Base-by-base conservation (phyloP, 2,888 invertebrate species). In the Drosophila maculinotata region DNA sequence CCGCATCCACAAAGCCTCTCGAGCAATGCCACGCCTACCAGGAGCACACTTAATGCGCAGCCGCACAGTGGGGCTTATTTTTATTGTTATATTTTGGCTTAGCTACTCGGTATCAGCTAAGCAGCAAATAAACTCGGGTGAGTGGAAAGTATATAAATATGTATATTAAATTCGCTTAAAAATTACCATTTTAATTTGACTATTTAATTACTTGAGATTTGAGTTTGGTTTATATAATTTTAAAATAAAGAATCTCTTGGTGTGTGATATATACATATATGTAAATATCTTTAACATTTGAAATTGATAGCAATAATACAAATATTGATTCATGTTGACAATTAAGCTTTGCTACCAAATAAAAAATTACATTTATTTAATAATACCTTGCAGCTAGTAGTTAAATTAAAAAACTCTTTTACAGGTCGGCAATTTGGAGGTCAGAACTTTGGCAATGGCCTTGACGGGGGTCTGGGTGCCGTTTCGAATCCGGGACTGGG, bases 361-460 rank as follows among this genome's bases (percentile, higher is more conserved):
- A n/a, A n/a, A n/a, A n/a, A n/a, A n/a, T n/a, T n/a, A n/a, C n/a
- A n/a, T n/a, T n/a, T n/a, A 35, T 35, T 15, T 2, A 9, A 36
- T 9, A 33, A 12, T 12, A 2, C 4, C 20, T 2, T 20, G 10
- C 31, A n/a, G 31, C n/a, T 31, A 31, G n/a, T n/a, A n/a, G n/a
- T n/a, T n/a, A 31, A 31, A 31, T 31, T n/a, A 4, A n/a, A n/a
- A 39, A 39, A n/a, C 23, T 20, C 14, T 0, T 30, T 26, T 35
- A 9, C 31, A 76, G 80, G 31, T 1, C 76, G 80, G 12, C 76
- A 77, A 25, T 80, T 73, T 39, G 77, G 73, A 2, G 64, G 53
- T 5, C 65, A 62, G 8, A 65, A 62, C 26, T 76, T 79, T 38
- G 77, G 77, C 5, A 79, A 79, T 53, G 77, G 60, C 7, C 26